These are phyloP conservation scores for Campopleginae sp. DNA, from an alignment of 2,888 invertebrate species.

Conservation along the genomic window DNA sequence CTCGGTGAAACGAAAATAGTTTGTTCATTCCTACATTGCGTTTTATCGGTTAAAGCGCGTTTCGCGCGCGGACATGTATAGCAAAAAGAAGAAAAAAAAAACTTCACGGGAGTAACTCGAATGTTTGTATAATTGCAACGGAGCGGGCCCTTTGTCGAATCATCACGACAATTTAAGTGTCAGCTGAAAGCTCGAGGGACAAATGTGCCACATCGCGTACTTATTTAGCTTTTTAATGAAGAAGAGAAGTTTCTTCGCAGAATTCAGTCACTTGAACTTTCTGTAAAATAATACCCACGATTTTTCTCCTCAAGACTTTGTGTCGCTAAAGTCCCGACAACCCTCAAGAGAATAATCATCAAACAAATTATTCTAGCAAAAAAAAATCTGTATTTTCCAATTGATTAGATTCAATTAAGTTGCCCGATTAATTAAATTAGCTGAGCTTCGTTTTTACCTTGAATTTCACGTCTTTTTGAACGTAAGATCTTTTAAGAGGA, in stretches of 20 bases:
- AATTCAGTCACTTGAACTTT: neutral
- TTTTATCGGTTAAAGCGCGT: conserved; percentile 20
- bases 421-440: neutral
- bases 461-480: neutral
- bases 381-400: neutral
- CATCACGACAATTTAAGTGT: conserved; percentile 16
- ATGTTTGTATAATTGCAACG: neutral
- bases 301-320: neutral
- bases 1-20: conserved; percentile 60
- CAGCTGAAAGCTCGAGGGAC: conserved; percentile 3
- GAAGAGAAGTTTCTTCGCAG: neutral
- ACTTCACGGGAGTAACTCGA: conserved; percentile 2
- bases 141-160: conserved; percentile 25
- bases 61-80: neutral
- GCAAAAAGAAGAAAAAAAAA: neutral
- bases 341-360: neutral
- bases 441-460: neutral
- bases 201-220: neutral
- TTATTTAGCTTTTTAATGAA: conserved; percentile 5
- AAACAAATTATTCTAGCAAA: neutral
- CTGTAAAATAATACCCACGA: neutral
- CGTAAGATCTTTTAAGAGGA: neutral
- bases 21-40: conserved; percentile 17
- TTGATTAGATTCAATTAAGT: neutral
- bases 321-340: neutral